phyloP scores from a whole-genome alignment of 2,888 invertebrate genomes.

The Branchipolynoe longqiensis region DNA sequence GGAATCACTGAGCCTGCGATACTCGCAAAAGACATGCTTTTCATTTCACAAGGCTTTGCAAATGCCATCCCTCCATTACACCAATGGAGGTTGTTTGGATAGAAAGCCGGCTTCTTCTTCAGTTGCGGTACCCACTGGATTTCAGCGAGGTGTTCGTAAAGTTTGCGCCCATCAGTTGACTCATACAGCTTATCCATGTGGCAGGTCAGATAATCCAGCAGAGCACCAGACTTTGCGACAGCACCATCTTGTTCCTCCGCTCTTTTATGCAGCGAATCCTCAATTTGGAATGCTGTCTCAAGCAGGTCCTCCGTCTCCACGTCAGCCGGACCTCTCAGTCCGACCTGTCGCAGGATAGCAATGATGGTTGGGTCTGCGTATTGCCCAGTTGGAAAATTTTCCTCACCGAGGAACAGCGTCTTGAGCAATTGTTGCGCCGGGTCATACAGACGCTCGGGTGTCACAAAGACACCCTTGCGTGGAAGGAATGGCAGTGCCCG shows the following conservation, averaged over 20 bases:
- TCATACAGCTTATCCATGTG: conserved; percentile 60
- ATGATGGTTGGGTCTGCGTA: conserved; percentile 67
- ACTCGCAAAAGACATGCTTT: conserved; percentile 46
- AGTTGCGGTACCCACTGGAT: conserved; percentile 65
- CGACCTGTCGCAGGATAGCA: conserved; percentile 68
- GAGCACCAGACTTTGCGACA: conserved; percentile 65
- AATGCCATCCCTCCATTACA: conserved; percentile 59
- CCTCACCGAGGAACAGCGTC: conserved; percentile 68
- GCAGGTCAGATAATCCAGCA: conserved; percentile 65
- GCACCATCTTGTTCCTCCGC: conserved; percentile 40
- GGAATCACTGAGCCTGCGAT: conserved; percentile 68
- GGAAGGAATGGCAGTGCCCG: conserved; percentile 66
- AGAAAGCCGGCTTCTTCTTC: conserved; percentile 60
- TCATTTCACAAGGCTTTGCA: conserved; percentile 66
- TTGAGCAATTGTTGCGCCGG: conserved; percentile 67
- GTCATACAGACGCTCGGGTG: conserved; percentile 69
- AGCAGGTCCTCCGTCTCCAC: conserved; percentile 68
- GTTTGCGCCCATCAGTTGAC: conserved; percentile 59
- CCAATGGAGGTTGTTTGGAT: conserved; percentile 63
- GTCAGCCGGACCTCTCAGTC: conserved; percentile 67
- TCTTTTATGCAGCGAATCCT: conserved; percentile 59
- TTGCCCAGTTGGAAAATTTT: conserved; percentile 69
- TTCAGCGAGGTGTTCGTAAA: conserved; percentile 62
- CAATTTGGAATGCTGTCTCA: conserved; percentile 64
- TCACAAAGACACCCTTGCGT: conserved; percentile 65